Evolutionary conservation across 1,140 invertebrate genomes (phyloP).

Genomic region (Subanguina moxae): DNA sequence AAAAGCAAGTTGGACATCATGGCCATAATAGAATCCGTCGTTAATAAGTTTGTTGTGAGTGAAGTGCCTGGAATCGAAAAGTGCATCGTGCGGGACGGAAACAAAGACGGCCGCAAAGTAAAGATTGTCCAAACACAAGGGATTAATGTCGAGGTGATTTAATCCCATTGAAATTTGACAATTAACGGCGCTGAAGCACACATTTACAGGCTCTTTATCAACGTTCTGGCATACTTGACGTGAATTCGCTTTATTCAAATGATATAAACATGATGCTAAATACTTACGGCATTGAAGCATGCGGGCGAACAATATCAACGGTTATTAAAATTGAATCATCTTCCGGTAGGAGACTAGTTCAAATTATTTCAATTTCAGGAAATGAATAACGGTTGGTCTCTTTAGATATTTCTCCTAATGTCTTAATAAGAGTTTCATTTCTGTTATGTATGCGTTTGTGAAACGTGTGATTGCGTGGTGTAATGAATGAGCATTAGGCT

Average conservation of each 20-base stretch:
- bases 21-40: constrained; percentile 70
- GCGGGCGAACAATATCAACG: constrained; percentile 76
- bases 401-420: too few species aligned
- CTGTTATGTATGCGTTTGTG: too few species aligned
- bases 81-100: constrained; percentile 68
- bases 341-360: not conserved
- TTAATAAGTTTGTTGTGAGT: constrained; percentile 72
- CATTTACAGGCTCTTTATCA: constrained; percentile 75
- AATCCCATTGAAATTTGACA: too few species aligned
- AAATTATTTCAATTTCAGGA: constrained; percentile 65
- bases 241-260: constrained; percentile 84
- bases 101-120: constrained; percentile 53
- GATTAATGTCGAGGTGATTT: constrained; percentile 79
- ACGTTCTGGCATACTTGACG: constrained; percentile 74
- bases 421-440: too few species aligned
- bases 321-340: constrained; percentile 53
- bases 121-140: constrained; percentile 84
- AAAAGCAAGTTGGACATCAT: constrained; percentile 52
- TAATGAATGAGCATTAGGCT: too few species aligned
- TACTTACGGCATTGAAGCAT: constrained; percentile 90
- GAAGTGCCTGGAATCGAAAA: constrained; percentile 76
- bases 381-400: constrained; percentile 72
- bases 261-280: constrained; percentile 84
- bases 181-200: too few species aligned
- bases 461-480: too few species aligned